Conservation (phyloP, 2,113 vertebrate species). For the Trinectes maculatus region DNA sequence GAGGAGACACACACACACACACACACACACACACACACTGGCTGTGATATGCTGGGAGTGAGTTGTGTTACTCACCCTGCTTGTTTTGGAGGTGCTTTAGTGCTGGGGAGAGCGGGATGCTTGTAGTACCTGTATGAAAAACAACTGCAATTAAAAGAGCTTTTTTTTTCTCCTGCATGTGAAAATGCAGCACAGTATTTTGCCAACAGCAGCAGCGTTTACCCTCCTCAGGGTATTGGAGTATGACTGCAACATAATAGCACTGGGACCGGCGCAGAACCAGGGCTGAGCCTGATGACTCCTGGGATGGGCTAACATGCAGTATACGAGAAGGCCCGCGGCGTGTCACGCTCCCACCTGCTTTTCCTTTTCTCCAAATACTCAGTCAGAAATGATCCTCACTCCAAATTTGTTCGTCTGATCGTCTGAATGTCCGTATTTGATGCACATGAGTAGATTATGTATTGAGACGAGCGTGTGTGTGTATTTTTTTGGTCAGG, state of each 20-base stretch:
- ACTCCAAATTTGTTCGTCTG: neutral
- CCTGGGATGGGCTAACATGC: constrained; percentile 53
- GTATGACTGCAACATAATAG: constrained; percentile 74
- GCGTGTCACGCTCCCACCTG: constrained; percentile 43
- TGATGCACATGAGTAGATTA: constrained; percentile 2
- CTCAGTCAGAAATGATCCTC: constrained; percentile 3
- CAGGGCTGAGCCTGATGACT: constrained; percentile 55
- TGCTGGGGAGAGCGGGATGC: constrained; percentile 85
- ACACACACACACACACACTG: constrained; percentile 37
- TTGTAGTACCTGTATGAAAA: constrained; percentile 85
- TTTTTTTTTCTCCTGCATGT: constrained; percentile 67
- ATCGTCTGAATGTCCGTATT: neutral
- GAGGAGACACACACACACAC: constrained; percentile 48
- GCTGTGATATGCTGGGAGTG: constrained; percentile 47
- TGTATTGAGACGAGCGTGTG: neutral
- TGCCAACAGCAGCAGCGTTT: constrained; percentile 78
- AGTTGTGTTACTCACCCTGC: constrained; percentile 83
- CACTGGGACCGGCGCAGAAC: constrained; percentile 62
- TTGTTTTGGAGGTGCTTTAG: constrained; percentile 87
- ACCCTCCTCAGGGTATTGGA: constrained; percentile 57
- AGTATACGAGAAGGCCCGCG: constrained; percentile 42
- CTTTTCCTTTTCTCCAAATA: constrained; percentile 30
- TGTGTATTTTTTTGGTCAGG: constrained; percentile 15
- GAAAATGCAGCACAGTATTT: constrained; percentile 81
- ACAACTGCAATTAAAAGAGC: constrained; percentile 85